Evolutionary conservation across 2,113 vertebrate species (phyloP).

Genomic region (Varanus komodoensis): DNA sequence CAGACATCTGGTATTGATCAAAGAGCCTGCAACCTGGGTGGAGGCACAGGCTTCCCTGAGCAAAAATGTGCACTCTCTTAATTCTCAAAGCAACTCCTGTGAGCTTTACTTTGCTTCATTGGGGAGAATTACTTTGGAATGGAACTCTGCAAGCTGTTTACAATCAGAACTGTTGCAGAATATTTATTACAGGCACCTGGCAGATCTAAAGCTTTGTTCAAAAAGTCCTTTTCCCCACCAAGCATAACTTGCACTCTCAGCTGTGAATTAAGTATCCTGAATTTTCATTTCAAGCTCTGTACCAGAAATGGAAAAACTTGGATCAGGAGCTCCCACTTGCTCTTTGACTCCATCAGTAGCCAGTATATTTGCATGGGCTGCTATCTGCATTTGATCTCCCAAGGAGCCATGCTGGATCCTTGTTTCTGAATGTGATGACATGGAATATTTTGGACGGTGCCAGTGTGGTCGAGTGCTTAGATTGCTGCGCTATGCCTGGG

Average conservation of each 20-base stretch:
- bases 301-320: neutral
- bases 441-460: neutral
- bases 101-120: neutral
- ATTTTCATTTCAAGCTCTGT: neutral
- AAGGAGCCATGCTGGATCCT: neutral
- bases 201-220: neutral
- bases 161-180: neutral
- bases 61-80: neutral
- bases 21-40: slow-evolving; percentile 47
- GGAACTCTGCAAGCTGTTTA: neutral
- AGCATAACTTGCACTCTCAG: neutral
- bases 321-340: neutral
- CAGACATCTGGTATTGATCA: slow-evolving; percentile 41
- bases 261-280: neutral
- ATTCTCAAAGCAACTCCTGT: fast-evolving
- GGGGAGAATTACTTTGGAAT: slow-evolving; percentile 20
- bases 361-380: too few species aligned
- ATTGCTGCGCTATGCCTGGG: too few species aligned
- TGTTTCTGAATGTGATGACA: neutral
- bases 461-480: too few species aligned
- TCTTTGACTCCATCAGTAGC: neutral
- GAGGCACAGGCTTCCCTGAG: slow-evolving; percentile 16
- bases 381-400: neutral
- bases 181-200: slow-evolving; percentile 14
- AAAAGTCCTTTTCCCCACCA: neutral